These are phyloP conservation scores for Dendrolimus punctatus DNA, from an alignment of 1,140 invertebrate genomes.

Conservation along the genomic window DNA sequence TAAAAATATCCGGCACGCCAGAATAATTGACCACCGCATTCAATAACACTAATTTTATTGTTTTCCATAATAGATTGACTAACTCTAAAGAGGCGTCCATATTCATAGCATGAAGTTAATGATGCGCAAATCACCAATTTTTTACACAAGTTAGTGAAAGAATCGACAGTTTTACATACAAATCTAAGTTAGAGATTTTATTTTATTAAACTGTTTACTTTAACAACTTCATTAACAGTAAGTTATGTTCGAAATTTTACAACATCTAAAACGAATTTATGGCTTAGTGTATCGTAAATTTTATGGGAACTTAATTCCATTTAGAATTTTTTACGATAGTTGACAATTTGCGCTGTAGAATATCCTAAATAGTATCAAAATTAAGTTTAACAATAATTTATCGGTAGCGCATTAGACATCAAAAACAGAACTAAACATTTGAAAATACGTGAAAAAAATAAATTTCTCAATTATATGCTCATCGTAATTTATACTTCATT, in stretches of 20 bases:
- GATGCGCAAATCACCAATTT: slow-evolving; percentile 63
- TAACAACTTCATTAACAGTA: slow-evolving; percentile 42
- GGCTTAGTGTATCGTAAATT: slow-evolving; percentile 29
- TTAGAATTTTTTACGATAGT: slow-evolving; percentile 37
- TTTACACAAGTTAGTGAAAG: slow-evolving; percentile 62
- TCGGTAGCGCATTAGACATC: slow-evolving; percentile 12
- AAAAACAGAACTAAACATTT: slow-evolving; percentile 49
- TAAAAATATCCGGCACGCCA: slow-evolving; percentile 16
- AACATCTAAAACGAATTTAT: slow-evolving; percentile 45
- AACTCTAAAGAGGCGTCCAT: slow-evolving; percentile 69
- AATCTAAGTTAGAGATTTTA: slow-evolving; percentile 48
- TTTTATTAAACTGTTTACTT: slow-evolving; percentile 48
- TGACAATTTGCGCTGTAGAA: slow-evolving; percentile 24
- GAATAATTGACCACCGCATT: slow-evolving; percentile 63
- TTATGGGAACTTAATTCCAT: slow-evolving; percentile 68
- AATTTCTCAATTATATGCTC: slow-evolving; percentile 52
- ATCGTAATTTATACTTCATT: slow-evolving; percentile 37
- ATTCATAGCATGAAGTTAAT: slow-evolving; percentile 65
- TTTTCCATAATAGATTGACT: slow-evolving; percentile 62
- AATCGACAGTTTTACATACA: slow-evolving; percentile 58
- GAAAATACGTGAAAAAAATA: slow-evolving; percentile 67
- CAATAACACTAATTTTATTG: slow-evolving; percentile 65
- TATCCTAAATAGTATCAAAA: slow-evolving; percentile 12
- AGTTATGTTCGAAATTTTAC: slow-evolving; percentile 48
- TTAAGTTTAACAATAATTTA: slow-evolving; percentile 13